A percentile compares a stretch with the other conserved stretches of the same genome.
Evolutionary conservation across 1,140 invertebrate species (phyloP).

Genomic region (Drosophila dunni): DNA sequence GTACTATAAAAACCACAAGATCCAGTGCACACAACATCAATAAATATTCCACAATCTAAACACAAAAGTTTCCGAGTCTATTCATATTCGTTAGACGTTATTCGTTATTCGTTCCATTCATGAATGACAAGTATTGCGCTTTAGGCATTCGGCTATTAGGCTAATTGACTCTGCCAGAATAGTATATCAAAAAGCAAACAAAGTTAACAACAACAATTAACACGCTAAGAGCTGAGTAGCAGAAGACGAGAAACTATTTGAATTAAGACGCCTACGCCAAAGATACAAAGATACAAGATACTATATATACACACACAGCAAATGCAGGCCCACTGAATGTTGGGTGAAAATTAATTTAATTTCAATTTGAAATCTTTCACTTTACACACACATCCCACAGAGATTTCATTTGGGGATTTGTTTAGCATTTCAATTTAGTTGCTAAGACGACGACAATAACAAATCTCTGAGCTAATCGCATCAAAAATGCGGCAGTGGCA

Average conservation of each 20-base stretch:
- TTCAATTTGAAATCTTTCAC: constrained; percentile 28
- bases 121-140: constrained; percentile 28
- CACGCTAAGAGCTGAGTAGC: constrained; percentile 10
- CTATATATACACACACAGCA: not conserved
- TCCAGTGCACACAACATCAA: not conserved
- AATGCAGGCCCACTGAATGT: not conserved
- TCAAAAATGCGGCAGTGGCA: constrained; percentile 67
- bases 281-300: constrained; percentile 5
- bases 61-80: constrained; percentile 9
- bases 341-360: constrained; percentile 43
- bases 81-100: not conserved
- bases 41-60: constrained; percentile 29
- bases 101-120: constrained; percentile 11
- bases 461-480: constrained; percentile 66
- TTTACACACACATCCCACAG: constrained; percentile 1
- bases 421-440: constrained; percentile 48
- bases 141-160: constrained; percentile 13
- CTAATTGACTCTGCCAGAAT: constrained; percentile 30
- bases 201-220: constrained; percentile 9
- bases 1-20: not conserved
- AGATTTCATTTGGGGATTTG: constrained; percentile 41
- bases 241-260: constrained; percentile 1
- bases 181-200: constrained; percentile 1
- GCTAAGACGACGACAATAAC: constrained; percentile 59
- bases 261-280: constrained; percentile 11